Evolutionary conservation across 1,140 invertebrate genomes (phyloP).

Genomic region (Homalodisca vitripennis): DNA sequence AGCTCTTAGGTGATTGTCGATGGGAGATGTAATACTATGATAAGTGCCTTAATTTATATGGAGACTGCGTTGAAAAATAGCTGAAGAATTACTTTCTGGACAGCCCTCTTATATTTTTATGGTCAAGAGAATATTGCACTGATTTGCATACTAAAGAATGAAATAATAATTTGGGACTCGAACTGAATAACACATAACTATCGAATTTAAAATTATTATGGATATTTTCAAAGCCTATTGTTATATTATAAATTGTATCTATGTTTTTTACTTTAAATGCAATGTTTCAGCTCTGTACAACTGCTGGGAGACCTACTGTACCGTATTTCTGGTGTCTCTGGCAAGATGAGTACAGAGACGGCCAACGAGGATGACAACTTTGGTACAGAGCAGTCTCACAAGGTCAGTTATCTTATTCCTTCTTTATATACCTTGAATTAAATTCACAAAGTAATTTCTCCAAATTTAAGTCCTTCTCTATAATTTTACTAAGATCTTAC

Average conservation of each 20-base stretch:
- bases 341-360: slow-evolving; percentile 99
- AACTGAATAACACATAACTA: not conserved
- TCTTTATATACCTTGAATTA: not conserved
- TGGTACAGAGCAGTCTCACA: slow-evolving; percentile 94
- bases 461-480: not conserved
- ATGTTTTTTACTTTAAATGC: slow-evolving; percentile 13
- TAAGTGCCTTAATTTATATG: too few species aligned
- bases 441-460: not conserved
- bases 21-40: too few species aligned
- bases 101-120: not conserved
- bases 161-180: not conserved
- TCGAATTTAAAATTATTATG: not conserved
- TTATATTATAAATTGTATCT: not conserved
- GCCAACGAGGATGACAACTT: slow-evolving; percentile 99
- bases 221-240: not conserved
- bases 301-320: slow-evolving; percentile 95
- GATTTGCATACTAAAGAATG: not conserved
- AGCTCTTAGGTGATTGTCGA: too few species aligned
- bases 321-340: slow-evolving; percentile 94
- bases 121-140: too few species aligned
- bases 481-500: not conserved
- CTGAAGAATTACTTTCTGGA: not conserved
- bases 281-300: slow-evolving; percentile 79
- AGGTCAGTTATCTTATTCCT: slow-evolving; percentile 41
- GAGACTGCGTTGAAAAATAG: too few species aligned